Evolutionary conservation across 2,888 invertebrate genomes (phyloP).

Genomic region (Xestia ashworthii): DNA sequence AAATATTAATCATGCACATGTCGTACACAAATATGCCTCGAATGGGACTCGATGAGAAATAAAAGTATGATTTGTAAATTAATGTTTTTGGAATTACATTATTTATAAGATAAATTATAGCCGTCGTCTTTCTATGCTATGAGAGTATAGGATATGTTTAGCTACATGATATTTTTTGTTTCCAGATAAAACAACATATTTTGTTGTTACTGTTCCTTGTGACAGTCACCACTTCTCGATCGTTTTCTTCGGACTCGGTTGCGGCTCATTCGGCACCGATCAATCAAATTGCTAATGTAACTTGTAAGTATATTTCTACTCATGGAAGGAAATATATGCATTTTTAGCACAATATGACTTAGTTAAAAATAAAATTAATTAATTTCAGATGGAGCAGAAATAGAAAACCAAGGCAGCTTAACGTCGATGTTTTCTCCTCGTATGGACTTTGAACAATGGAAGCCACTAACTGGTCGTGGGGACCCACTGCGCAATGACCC

Average conservation of each 20-base stretch:
- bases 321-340: not conserved
- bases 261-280: conserved; percentile 45
- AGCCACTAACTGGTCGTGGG: conserved; percentile 94
- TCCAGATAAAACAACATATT: conserved; percentile 42
- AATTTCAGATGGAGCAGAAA: conserved; percentile 79
- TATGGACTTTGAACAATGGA: conserved; percentile 96
- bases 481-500: conserved; percentile 96
- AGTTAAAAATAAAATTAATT: not conserved
- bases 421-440: conserved; percentile 92
- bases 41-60: conserved; percentile 1
- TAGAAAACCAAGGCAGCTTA: conserved; percentile 72
- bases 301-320: conserved; percentile 66
- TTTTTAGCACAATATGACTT: conserved; percentile 8
- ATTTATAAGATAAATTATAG: not conserved
- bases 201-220: conserved; percentile 58
- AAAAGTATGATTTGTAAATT: conserved; percentile 3
- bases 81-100: conserved; percentile 4
- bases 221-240: conserved; percentile 45
- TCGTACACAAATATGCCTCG: conserved; percentile 11
- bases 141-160: not conserved
- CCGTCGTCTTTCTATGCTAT: not conserved
- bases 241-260: conserved; percentile 54
- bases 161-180: conserved; percentile 17
- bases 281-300: conserved; percentile 67
- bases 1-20: conserved; percentile 35